Conservation (phyloP, 2,888 invertebrate genomes). For the Spisula solida region DNA sequence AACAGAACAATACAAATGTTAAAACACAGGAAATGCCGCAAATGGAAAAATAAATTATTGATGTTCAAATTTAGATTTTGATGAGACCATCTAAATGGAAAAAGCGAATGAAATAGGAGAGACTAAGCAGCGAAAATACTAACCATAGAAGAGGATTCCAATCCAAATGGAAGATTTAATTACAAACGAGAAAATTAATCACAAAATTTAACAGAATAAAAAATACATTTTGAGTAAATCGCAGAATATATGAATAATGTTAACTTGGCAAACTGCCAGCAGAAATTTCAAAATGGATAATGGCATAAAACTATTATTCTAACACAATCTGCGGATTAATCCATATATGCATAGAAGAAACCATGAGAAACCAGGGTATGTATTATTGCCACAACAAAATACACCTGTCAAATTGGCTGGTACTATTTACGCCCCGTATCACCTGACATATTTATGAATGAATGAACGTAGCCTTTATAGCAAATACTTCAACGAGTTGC, state of each 20-base stretch:
- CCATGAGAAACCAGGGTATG: too few relatives aligned
- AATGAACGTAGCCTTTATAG: too few relatives aligned
- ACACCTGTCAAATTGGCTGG: too few relatives aligned
- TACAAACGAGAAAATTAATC: background rate
- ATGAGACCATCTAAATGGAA: constrained; percentile 52
- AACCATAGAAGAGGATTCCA: background rate
- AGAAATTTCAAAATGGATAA: background rate
- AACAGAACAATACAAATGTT: constrained; percentile 32
- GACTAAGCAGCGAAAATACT: background rate
- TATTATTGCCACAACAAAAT: too few relatives aligned
- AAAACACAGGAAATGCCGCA: constrained; percentile 60
- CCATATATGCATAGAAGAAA: too few relatives aligned
- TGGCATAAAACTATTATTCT: background rate
- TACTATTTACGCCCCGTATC: too few relatives aligned
- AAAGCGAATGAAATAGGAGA: constrained; percentile 47
- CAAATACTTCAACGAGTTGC: too few relatives aligned
- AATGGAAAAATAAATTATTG: constrained; percentile 65
- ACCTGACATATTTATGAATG: too few relatives aligned
- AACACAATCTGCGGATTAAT: too few relatives aligned
- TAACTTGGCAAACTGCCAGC: background rate
- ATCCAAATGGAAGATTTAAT: constrained; percentile 13
- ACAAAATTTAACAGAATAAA: background rate
- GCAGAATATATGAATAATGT: background rate
- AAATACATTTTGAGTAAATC: constrained; percentile 9
- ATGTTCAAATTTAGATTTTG: constrained; percentile 51